Base-by-base conservation (phyloP, 2,888 invertebrate genomes). In the Podotricha telesiphe region DNA sequence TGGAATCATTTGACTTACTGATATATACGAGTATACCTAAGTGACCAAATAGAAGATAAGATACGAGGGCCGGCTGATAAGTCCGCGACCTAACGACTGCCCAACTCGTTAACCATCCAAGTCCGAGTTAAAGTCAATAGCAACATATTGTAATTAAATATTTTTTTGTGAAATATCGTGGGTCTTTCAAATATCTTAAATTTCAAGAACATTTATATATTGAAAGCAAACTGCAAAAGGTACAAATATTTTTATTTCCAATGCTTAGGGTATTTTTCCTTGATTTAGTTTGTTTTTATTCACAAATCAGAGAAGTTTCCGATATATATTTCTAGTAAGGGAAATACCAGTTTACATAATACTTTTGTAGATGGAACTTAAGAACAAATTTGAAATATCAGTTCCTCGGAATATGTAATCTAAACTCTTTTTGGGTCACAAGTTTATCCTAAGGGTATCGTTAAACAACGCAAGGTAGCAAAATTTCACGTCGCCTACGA, bases 371-470 rank as follows among this genome's bases (percentile, higher is more conserved):
- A 17, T 17, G 1, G 19, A 45, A 59, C 22, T 15, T 51, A 37
- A 47, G 34, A 28, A 56, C 22, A 66, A 59, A 42, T 37, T 55
- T 55, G 56, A 59, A 50, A 28, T 66, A 28, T 37, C 40, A 48
- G 61, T 69, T 40, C 61, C 40, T 48, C 53, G 61, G 37, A 59
- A 34, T 61, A 61, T 65, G 61, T 65, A 28, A 69, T 61, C 61
- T 65, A 55, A 65, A 69, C 40, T 45, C 69, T 69, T 69, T 66
- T 69, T 51, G 69, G 69, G 62, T 58, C 65, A 66, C 47, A 55
- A 50, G 45, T 50, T 66, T 34, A 34, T 48, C 61, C 55, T 45
- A 42, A 69, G 69, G 50, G 66, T 40, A 62, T 69, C 56, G 65
- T 69, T 69, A 69, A 55, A 55, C 11, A 42, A 47, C 11, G 53